Evolutionary conservation across 2,888 invertebrate genomes (phyloP), one percentile per base, ranked within the genome.

Genomic region (Subacronicta megacephala): DNA sequence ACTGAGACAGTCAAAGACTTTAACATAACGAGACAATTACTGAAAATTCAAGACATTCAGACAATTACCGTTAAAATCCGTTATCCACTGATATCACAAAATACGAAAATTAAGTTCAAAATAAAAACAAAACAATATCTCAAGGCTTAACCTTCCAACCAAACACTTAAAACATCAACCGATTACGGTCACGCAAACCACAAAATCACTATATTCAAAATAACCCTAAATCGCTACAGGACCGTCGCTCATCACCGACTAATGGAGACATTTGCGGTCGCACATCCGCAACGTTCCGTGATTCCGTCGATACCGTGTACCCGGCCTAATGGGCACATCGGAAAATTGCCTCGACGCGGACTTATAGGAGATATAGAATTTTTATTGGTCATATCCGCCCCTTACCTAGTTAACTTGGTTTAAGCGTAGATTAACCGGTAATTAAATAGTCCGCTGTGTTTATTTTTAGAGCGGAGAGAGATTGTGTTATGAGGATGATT

Each of bases 261-360:
- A 72, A 62, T 69, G 42, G 62, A 46, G 53, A 59, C 46, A 64
- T 20, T 67, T 71, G 66, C 62, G 68, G 73, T 70, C 60, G 59
- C 54, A 53, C 49, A 55, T 61, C 60, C 59, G 57, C 23, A 33
- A 31, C 35, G 17, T 18, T 26, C 17, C n/a, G 53, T 61, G 65
- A 43, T 18, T 31, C 17, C 9, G 50, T 61, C 67, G 45, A 61
- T 52, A 56, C 37, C 52, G 45, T 60, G 63, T 45, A 20, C 46
- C 20, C 13, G 9, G 45, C 55, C 61, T 70, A 72, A 72, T 62
- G 43, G 52, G 58, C 38, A 62, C 62, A 53, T 49, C 47, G 64
- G 68, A 65, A 78, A 77, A 77, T 78, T 77, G 66, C 70, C 47
- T 54, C 23, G 16, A 35, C 35, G 29, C 47, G 41, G 50, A 56